Evolutionary conservation across 2,113 vertebrate genomes (phyloP), one percentile per base, ranked within the genome.

Genomic region (Girardinichthys multiradiatus): DNA sequence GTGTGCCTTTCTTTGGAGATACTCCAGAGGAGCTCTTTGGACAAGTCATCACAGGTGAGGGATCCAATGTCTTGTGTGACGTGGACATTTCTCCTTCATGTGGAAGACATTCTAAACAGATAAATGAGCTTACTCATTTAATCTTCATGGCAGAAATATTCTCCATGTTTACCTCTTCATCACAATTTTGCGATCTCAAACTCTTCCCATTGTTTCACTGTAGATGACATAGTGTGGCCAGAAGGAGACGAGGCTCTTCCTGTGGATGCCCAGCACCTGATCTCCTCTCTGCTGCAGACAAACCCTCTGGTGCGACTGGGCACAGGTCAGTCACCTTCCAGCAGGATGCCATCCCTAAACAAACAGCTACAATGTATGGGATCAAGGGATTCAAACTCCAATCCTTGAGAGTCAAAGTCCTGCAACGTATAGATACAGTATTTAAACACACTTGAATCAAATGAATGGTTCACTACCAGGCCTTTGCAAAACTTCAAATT

Each of bases 1-100:
- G 96, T 0, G 96, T 97, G 64, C 96, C 96, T 1, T 98, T 97
- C 90, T 98, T 98, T 31, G 95, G 96, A 30, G 97, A 98, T 90
- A 98, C 97, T 0, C 95, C 97, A 0, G 97, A 98, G 85, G 96
- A 97, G 82, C 94, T 97, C 29, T 98, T 98, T 35, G 96, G 97
- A 58, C 96, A 97, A 79, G 97, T 97, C 78, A 98, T 98, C 84
- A 96, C 95, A 39, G 97, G 97, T 97, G 86, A 76, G 92, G 72
- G 13, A 7, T 19, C 42, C 39, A 13, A 15, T 14, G 14, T 42
- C 39, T 42, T 14, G 42, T 45, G 5, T 45, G 0, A 54, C 19
- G 21, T 54, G 2, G n/a, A n/a, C 48, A 54, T 24, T 1, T n/a
- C 21, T n/a, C 48, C 7, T 51, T 8, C 48, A 51, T 10, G 10